These are phyloP conservation scores for Cecropterus lyciades DNA, from an alignment of 1,140 invertebrate species.

Conservation along the genomic window DNA sequence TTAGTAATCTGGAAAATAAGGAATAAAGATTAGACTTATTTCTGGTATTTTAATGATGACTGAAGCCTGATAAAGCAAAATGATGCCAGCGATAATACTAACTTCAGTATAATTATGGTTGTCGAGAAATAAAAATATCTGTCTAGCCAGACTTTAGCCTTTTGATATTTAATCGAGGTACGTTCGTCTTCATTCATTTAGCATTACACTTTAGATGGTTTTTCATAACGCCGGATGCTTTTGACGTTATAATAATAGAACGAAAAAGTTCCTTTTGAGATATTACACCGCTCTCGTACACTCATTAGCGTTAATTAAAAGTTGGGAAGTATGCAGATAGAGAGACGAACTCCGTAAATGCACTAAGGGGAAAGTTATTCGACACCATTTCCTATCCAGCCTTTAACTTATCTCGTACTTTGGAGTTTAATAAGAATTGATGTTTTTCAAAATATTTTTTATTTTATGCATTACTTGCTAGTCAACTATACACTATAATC, in stretches of 20 bases:
- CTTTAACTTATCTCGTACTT: slow-evolving; percentile 19
- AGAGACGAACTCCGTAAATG: slow-evolving; percentile 28
- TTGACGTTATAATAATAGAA: slow-evolving; percentile 38
- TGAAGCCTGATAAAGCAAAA: no score
- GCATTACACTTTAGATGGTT: slow-evolving; percentile 25
- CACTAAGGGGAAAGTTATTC: slow-evolving; percentile 29
- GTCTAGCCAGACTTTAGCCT: no score
- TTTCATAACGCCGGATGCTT: slow-evolving; percentile 25
- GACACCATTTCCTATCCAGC: slow-evolving; percentile 25
- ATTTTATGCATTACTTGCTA: neutral
- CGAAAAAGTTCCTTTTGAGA: slow-evolving; percentile 23
- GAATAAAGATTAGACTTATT: no score
- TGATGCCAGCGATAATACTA: no score
- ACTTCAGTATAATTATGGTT: no score
- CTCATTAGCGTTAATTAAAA: slow-evolving; percentile 39
- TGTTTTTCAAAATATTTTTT: neutral
- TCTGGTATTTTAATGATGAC: no score
- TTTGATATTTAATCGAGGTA: neutral
- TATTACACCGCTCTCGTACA: slow-evolving; percentile 28
- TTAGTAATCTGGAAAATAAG: no score
- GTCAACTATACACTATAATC: no score
- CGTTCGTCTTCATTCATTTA: neutral
- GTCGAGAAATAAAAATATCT: no score
- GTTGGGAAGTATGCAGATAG: slow-evolving; percentile 32
- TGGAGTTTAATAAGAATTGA: neutral